Conservation (phyloP, 1,140 invertebrate genomes). For the Drosophila malerkotliana region DNA sequence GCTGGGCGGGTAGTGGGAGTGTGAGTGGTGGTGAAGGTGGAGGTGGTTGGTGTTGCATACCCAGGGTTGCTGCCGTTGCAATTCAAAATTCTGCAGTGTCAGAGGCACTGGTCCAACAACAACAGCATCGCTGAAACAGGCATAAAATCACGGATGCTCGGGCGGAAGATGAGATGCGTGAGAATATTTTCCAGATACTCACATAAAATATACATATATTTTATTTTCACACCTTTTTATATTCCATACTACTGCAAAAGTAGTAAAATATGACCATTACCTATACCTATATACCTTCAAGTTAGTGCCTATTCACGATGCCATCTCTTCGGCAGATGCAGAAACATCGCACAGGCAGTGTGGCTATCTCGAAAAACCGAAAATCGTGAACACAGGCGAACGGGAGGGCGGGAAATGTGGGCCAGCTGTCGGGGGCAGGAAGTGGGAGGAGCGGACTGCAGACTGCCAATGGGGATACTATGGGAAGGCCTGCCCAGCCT, state of each 20-base stretch:
- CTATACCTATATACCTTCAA: background rate
- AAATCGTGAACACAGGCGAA: conserved; percentile 56
- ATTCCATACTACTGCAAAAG: too few species aligned
- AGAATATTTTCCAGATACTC: background rate
- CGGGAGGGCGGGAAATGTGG: conserved; percentile 10
- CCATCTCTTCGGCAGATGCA: conserved; percentile 26
- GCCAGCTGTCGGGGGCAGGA: background rate
- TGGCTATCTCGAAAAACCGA: conserved; percentile 74
- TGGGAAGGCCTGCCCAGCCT: background rate
- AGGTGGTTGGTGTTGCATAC: too few species aligned
- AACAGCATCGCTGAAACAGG: conserved; percentile 13
- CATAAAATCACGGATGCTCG: conserved; percentile 27
- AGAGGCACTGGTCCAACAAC: conserved; percentile 30
- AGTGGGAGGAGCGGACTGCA: background rate
- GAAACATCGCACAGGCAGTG: conserved; percentile 56
- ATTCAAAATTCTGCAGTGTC: conserved; percentile 70
- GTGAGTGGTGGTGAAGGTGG: conserved; percentile 5
- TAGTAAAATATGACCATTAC: too few species aligned
- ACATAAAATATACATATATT: too few species aligned
- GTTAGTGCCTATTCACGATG: conserved; percentile 28
- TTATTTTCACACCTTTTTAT: too few species aligned
- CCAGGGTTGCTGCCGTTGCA: conserved; percentile 61
- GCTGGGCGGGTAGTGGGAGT: background rate
- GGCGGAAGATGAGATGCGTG: background rate
- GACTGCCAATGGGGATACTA: too few species aligned